These are phyloP conservation scores for Heterotis niloticus DNA, from an alignment of 2,113 vertebrate genomes.

Conservation along the genomic window DNA sequence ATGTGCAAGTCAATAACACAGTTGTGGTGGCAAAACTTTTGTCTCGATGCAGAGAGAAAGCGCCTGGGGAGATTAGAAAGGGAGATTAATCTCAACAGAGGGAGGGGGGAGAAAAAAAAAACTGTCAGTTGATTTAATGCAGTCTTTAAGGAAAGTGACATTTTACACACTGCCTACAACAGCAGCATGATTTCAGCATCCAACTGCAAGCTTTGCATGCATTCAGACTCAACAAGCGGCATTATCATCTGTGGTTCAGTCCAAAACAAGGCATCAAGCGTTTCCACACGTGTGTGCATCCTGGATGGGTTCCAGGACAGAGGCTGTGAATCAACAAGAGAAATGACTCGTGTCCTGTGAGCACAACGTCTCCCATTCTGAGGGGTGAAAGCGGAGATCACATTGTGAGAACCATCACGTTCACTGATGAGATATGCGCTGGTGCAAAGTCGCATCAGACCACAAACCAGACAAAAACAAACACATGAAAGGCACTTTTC, in stretches of 20 bases:
- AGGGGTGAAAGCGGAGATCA: no score
- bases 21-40: background rate
- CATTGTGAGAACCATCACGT: no score
- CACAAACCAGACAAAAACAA: no score
- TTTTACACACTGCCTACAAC: background rate
- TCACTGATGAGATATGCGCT: no score
- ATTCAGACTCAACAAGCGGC: no score
- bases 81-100: background rate
- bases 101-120: no score
- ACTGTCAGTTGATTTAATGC: background rate
- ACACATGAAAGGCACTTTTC: no score
- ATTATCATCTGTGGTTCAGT: background rate
- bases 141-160: background rate
- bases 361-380: no score
- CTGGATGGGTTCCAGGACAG: background rate
- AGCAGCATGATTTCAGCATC: background rate
- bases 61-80: background rate
- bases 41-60: background rate
- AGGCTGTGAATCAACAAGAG: background rate
- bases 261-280: background rate
- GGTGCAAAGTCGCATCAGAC: no score
- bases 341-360: background rate
- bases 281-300: background rate
- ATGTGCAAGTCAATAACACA: background rate
- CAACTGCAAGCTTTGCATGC: background rate